Evolutionary conservation across 2,888 invertebrate genomes (phyloP).

Genomic region (Drosophila pseudotalamancana): DNA sequence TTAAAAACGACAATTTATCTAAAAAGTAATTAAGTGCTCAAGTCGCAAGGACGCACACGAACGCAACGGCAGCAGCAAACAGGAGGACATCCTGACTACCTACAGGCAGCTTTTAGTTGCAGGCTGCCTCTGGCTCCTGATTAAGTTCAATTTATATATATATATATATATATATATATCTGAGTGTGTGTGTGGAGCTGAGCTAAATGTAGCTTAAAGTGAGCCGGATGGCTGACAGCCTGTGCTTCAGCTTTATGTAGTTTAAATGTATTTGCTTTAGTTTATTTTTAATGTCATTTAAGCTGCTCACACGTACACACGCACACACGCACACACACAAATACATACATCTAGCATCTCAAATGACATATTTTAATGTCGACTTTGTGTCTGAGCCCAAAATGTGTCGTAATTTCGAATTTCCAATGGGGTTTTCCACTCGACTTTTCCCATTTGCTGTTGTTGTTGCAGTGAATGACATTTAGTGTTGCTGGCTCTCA

Average conservation of each 20-base stretch:
- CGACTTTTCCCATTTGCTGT: neutral
- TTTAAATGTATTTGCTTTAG: slow-evolving; percentile 57
- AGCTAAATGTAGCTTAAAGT: slow-evolving; percentile 30
- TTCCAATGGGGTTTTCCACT: slow-evolving; percentile 35
- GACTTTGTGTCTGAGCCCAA: slow-evolving; percentile 37
- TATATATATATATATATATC: neutral
- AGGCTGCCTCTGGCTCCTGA: slow-evolving; percentile 49
- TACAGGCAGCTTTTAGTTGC: slow-evolving; percentile 33
- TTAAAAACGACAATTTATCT: slow-evolving; percentile 80
- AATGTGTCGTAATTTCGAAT: slow-evolving; percentile 77
- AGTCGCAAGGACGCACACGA: slow-evolving; percentile 47
- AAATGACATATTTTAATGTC: slow-evolving; percentile 75
- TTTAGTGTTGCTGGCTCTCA: slow-evolving; percentile 21
- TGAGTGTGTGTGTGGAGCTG: neutral
- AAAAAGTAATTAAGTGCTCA: slow-evolving; percentile 80
- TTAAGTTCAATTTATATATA: slow-evolving; percentile 69
- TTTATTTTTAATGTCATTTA: slow-evolving; percentile 73
- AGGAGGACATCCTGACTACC: slow-evolving; percentile 20
- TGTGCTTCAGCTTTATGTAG: slow-evolving; percentile 31
- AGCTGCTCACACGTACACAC: slow-evolving; percentile 46
- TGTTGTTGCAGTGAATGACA: slow-evolving; percentile 7
- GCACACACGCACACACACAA: neutral
- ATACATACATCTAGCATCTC: slow-evolving; percentile 45
- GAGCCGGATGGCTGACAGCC: slow-evolving; percentile 34
- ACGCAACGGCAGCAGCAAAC: neutral